Base-by-base conservation (phyloP, 2,113 vertebrate genomes). In the Cranoglanis bouderius region DNA sequence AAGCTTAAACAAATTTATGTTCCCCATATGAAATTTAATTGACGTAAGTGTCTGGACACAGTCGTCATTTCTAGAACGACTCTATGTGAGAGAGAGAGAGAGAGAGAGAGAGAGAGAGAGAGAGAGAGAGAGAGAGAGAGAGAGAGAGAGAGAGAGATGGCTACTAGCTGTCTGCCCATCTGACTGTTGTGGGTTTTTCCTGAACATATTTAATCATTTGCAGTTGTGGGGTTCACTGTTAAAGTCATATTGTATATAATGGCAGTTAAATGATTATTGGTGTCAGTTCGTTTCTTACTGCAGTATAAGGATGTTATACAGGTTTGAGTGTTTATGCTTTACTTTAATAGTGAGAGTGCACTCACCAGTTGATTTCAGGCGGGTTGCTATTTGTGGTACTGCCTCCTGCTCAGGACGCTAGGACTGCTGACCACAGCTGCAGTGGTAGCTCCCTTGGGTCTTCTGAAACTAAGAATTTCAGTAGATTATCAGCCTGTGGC, bases 171-270 rank as follows among this genome's bases (percentile, higher is more conserved):
- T 87, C 29, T 29, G 67, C 35, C 49, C 14, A 26, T 85, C 63
- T 70, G 91, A 94, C 92, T 94, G 92, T 94, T 95, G 94, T 94
- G 85, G 94, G 92, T 93, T 91, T 93, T 84, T 86, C 88, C 85
- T 90, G 89, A 91, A 93, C 91, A 92, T 92, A 91, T 94, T 92
- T 92, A 94, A 93, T 95, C 93, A 91, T 91, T 94, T 92, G 92
- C 93, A 94, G 93, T n/a, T n/a, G n/a, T n/a, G n/a, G n/a, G n/a
- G n/a, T 93, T 92, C 82, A 90, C 93, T 94, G 94, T 94, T 92
- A 80, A 94, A 94, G 92, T 87, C 57, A 61, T 61, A 61, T 26
- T 8, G 24, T 26, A 6, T 9, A 61, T 61, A 26, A 61, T 6
- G 65, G 13, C 18, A 24, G 19, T 74, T 74, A 40, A 40, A 72